Percentiles rank a stretch among this genome's conserved stretches.
Conservation (phyloP, 64 coral and sea anemone species). For the Porites lutea region DNA sequence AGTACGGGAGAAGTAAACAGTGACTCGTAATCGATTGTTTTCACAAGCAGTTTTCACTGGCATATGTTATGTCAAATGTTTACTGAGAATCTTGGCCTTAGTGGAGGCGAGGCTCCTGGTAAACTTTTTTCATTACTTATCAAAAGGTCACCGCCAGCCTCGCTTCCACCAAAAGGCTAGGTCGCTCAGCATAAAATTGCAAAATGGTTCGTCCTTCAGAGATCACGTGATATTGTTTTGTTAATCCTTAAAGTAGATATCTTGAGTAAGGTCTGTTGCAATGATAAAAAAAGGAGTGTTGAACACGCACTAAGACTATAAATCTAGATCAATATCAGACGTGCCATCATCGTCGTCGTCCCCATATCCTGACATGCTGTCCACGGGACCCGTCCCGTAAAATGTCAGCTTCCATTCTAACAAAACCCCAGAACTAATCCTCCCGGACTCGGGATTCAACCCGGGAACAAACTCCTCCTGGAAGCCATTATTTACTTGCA, state of each 20-base stretch:
- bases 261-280: background rate
- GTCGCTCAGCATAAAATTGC: too few species aligned
- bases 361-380: constrained; percentile 34
- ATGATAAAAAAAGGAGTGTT: constrained; percentile 17
- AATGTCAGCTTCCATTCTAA: constrained; percentile 95
- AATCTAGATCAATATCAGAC: constrained; percentile 25
- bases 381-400: constrained; percentile 79
- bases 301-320: background rate
- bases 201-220: too few species aligned
- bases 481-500: constrained; percentile 98
- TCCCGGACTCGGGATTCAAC: constrained; percentile 89
- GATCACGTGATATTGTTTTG: background rate
- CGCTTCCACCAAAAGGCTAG: too few species aligned
- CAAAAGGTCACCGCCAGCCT: too few species aligned
- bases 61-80: too few species aligned
- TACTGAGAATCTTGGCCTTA: too few species aligned
- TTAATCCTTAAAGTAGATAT: background rate
- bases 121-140: too few species aligned
- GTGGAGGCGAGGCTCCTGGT: too few species aligned
- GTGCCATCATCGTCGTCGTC: constrained; percentile 38
- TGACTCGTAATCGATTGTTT: too few species aligned
- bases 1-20: too few species aligned
- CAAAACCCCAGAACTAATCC: constrained; percentile 92
- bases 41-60: too few species aligned
- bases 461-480: constrained; percentile 98